Base-by-base conservation (phyloP, 2,888 invertebrate species). In the Ptychoptera albimana region DNA sequence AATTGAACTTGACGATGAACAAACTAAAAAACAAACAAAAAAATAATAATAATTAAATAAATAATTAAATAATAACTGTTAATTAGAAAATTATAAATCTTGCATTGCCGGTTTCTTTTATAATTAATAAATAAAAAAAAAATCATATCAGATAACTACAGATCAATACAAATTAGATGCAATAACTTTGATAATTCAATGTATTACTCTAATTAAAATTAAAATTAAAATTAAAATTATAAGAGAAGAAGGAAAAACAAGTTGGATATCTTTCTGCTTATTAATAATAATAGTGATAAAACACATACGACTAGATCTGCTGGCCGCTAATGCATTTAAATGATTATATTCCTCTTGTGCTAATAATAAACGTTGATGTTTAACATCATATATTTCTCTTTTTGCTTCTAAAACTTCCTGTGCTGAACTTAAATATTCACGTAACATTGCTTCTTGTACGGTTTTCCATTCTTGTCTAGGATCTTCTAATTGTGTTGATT, bases 271-370 rank as follows among this genome's bases (percentile, higher is more conserved):
- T 23, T 7, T 23, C 7, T 23, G 23, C 23, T 5, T 23, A 5
- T 5, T 23, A 23, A 23, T 23, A 23, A 23, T 23, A 23, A 23
- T 23, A 23, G 7, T 23, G 23, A 23, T 23, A 15, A 2, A 8
- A 35, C 12, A 30, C 12, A 87, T 71, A 91, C 92, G 73, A 69
- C 92, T 92, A 56, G 87, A 88, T 60, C 87, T 77, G 49, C 92
- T 92, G 50, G 89, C 83, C 52, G 82, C 87, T 55, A 91, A 75
- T 45, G 86, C 86, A 68, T 87, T 89, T 49, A 94, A 76, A 63
- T 91, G 87, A 61, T 89, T 85, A 70, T 89, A 94, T 68, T 96
- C 94, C 67, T 94, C 91, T 68, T 94, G 89, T 44, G 94, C 94
- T 56, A 96, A 71, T 58, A 83, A 79, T 55, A 96, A 70, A 60